Evolutionary conservation across 2,888 invertebrate species (phyloP).

Genomic region (Thecocarcelia acutangulata): DNA sequence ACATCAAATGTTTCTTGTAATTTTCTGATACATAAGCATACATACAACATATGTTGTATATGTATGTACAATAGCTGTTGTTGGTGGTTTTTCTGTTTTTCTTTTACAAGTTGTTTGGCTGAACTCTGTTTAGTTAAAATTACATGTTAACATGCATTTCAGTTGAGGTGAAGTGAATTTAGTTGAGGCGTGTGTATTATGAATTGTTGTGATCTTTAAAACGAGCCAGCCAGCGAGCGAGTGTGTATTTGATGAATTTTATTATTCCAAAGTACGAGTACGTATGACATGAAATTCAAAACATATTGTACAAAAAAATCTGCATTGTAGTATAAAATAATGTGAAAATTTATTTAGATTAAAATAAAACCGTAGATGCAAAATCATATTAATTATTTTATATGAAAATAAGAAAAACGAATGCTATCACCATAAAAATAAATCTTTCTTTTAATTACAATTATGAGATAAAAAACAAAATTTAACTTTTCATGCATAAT

Average conservation of each 20-base stretch:
- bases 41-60: not conserved
- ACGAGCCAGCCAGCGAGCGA: slow-evolving; percentile 5
- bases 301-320: slow-evolving; percentile 10
- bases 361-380: slow-evolving; percentile 29
- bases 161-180: slow-evolving; percentile 49
- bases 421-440: not conserved
- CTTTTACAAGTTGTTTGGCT: slow-evolving; percentile 1
- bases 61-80: not conserved
- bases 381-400: slow-evolving; percentile 36
- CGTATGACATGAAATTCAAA: slow-evolving; percentile 21
- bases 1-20: slow-evolving; percentile 31
- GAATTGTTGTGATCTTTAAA: slow-evolving; percentile 37
- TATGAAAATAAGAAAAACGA: slow-evolving; percentile 6
- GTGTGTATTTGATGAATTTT: slow-evolving; percentile 38
- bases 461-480: too few species aligned
- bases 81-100: not conserved
- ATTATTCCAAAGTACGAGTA: slow-evolving; percentile 39
- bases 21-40: slow-evolving; percentile 10
- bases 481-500: slow-evolving; percentile 3
- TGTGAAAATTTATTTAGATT: slow-evolving; percentile 58
- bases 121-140: slow-evolving; percentile 61
- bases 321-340: slow-evolving; percentile 61
- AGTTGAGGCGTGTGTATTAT: slow-evolving; percentile 25
- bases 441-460: slow-evolving; percentile 48
- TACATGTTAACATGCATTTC: slow-evolving; percentile 58